Evolutionary conservation across 2,113 vertebrate genomes (phyloP).

Genomic region (Dascyllus trimaculatus): DNA sequence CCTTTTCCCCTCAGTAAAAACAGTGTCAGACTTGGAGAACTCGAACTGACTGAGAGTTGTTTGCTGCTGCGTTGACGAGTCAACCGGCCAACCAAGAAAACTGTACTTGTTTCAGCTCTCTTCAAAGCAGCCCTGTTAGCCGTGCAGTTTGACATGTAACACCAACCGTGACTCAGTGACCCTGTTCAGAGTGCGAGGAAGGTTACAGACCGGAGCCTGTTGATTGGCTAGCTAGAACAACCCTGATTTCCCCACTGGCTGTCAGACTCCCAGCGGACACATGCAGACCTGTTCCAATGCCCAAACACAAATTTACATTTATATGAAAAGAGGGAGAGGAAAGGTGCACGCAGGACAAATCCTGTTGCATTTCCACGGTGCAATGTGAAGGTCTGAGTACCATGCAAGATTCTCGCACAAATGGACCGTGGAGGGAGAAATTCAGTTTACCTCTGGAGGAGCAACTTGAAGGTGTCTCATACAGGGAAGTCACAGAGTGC

Average conservation of each 20-base stretch:
- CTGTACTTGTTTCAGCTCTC: constrained; percentile 29
- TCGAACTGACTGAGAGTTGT: constrained; percentile 25
- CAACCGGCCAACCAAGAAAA: constrained; percentile 37
- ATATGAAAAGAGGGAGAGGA: constrained; percentile 79
- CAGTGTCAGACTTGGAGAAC: neutral
- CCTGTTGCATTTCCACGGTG: constrained; percentile 65
- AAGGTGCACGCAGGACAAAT: constrained; percentile 68
- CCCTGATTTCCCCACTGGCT: constrained; percentile 73
- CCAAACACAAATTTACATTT: constrained; percentile 83
- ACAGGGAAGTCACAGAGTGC: constrained; percentile 56
- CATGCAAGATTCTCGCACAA: constrained; percentile 59
- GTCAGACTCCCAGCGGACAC: constrained; percentile 62
- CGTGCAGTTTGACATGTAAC: constrained; percentile 46
- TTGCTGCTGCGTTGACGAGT: constrained; percentile 42
- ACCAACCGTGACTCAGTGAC: constrained; percentile 60
- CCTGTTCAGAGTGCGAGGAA: constrained; percentile 48
- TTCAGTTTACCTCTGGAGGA: constrained; percentile 61
- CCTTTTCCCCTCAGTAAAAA: neutral
- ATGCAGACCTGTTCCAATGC: constrained; percentile 66
- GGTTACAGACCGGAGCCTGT: constrained; percentile 49
- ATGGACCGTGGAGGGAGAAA: constrained; percentile 68
- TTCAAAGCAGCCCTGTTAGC: constrained; percentile 45
- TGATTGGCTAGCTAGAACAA: constrained; percentile 62
- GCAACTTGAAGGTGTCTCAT: constrained; percentile 64
- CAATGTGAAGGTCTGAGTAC: constrained; percentile 67